Percentiles rank a stretch among this genome's conserved stretches.
Evolutionary conservation across 1,140 invertebrate genomes (phyloP).

Genomic region (Drosophila orena): DNA sequence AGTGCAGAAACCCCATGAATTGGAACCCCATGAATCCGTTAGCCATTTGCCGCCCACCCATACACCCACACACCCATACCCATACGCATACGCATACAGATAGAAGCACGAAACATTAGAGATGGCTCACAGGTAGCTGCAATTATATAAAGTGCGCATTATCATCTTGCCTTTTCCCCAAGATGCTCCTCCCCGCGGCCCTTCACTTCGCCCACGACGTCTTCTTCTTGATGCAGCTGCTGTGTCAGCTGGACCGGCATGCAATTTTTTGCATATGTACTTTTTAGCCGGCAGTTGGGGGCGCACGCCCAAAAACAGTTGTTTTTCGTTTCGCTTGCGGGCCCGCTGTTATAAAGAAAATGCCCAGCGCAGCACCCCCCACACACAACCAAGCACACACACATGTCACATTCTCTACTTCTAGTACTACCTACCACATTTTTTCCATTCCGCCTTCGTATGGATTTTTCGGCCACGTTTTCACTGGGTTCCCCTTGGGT

Average conservation of each 20-base stretch:
- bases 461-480: slow-evolving; percentile 81
- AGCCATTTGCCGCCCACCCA: slow-evolving; percentile 2
- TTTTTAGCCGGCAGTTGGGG: slow-evolving; percentile 27
- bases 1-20: slow-evolving; percentile 32
- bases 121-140: slow-evolving; percentile 21
- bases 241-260: slow-evolving; percentile 45
- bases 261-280: slow-evolving; percentile 3
- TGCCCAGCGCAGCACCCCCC: slow-evolving; percentile 74
- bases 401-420: slow-evolving; percentile 57
- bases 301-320: slow-evolving; percentile 40
- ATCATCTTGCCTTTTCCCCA: slow-evolving; percentile 6
- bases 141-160: slow-evolving; percentile 49
- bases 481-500: slow-evolving; percentile 54
- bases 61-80: neutral
- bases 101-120: neutral
- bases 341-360: slow-evolving; percentile 49
- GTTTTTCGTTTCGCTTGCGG: slow-evolving; percentile 12
- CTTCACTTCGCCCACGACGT: neutral
- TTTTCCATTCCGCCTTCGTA: slow-evolving; percentile 60
- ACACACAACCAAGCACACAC: slow-evolving; percentile 19
- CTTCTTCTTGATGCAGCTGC: slow-evolving; percentile 18
- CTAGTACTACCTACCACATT: slow-evolving; percentile 63
- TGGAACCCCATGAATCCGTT: slow-evolving; percentile 23
- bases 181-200: slow-evolving; percentile 7
- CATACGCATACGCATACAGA: neutral